Percentiles rank a stretch among this genome's conserved stretches.
Evolutionary conservation across 2,888 invertebrate species (phyloP).

Genomic region (Argyra leucocephala): DNA sequence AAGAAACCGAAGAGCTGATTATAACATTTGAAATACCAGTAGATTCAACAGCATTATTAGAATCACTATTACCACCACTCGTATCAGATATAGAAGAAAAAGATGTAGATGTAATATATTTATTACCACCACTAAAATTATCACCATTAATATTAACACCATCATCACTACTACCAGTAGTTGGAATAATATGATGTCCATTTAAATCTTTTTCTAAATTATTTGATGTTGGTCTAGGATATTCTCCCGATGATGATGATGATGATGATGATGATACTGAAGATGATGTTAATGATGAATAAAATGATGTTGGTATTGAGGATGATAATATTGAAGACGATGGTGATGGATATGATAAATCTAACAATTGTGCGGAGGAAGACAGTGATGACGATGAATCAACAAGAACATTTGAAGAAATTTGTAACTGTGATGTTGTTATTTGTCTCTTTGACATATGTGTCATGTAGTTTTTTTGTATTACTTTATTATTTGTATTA

Average conservation of each 20-base stretch:
- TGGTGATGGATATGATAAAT: slow-evolving; percentile 23
- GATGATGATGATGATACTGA: slow-evolving; percentile 10
- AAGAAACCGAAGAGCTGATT: not conserved
- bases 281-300: slow-evolving; percentile 21
- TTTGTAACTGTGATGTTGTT: slow-evolving; percentile 20
- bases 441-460: slow-evolving; percentile 23
- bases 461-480: slow-evolving; percentile 17
- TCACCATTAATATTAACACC: not conserved
- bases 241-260: not conserved
- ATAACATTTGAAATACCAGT: not conserved
- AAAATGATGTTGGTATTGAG: slow-evolving; percentile 21
- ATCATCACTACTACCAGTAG: slow-evolving; percentile 3
- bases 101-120: slow-evolving; percentile 8
- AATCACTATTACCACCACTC: not conserved
- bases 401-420: slow-evolving; percentile 21
- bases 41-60: not conserved
- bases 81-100: slow-evolving; percentile 10
- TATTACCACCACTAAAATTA: too few species aligned
- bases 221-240: slow-evolving; percentile 13
- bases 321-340: slow-evolving; percentile 21
- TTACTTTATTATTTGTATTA: slow-evolving; percentile 18
- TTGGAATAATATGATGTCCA: not conserved
- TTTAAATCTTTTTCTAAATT: slow-evolving; percentile 5
- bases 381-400: slow-evolving; percentile 17
- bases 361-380: slow-evolving; percentile 16